These are phyloP conservation scores for Hirtodrosophila confusa DNA, from an alignment of 2,888 invertebrate genomes.

Conservation along the genomic window DNA sequence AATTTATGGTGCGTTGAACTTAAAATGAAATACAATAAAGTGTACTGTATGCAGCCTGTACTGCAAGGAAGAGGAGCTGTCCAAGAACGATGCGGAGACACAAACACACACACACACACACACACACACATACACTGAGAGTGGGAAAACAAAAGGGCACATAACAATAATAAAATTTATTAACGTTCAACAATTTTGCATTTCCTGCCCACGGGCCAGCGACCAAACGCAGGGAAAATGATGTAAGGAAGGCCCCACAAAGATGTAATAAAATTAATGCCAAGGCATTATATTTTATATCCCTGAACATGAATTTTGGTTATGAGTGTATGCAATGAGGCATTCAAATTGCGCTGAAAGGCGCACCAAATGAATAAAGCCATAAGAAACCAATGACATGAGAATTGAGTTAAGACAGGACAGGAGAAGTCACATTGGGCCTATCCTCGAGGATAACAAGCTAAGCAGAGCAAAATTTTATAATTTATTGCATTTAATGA, in stretches of 20 bases:
- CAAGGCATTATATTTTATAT: conserved; percentile 48
- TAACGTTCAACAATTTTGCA: conserved; percentile 61
- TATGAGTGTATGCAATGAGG: conserved; percentile 46
- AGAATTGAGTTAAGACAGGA: conserved; percentile 9
- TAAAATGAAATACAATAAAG: conserved; percentile 77
- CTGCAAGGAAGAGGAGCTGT: conserved; percentile 41
- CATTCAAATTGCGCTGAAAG: conserved; percentile 55
- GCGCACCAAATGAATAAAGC: conserved; percentile 38
- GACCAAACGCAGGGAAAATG: conserved; percentile 11
- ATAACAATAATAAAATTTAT: conserved; percentile 73
- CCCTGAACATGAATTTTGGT: conserved; percentile 23
- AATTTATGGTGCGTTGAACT: conserved; percentile 77
- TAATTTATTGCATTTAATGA: no score
- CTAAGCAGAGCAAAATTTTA: no score
- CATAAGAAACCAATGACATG: conserved; percentile 29
- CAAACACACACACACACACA: neutral
- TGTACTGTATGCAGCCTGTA: conserved; percentile 50
- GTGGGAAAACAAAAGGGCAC: conserved; percentile 38
- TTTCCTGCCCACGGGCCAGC: conserved; percentile 42
- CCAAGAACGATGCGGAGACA: conserved; percentile 7
- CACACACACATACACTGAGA: conserved; percentile 4
- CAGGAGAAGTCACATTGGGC: conserved; percentile 15
- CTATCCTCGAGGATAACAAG: neutral
- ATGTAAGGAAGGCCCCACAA: conserved; percentile 43
- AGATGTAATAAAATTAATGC: conserved; percentile 69